A percentile compares a stretch with the other conserved stretches of the same genome.
Conservation (phyloP, 2,797 vertebrate genomes). For the Trachops cirrhosus region DNA sequence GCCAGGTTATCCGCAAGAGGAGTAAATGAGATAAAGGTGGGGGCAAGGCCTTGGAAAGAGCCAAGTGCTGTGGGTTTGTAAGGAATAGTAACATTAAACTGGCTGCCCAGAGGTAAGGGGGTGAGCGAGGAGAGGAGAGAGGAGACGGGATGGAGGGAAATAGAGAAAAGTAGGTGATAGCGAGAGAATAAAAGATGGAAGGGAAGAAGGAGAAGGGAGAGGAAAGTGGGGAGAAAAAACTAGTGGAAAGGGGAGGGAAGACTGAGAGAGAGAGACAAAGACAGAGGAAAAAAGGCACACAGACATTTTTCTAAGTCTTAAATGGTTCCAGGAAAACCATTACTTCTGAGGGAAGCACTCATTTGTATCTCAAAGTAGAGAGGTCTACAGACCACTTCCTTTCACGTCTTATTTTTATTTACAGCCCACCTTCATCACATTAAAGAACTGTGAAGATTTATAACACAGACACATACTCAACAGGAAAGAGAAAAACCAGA, state of each 20-base stretch:
- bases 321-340: neutral
- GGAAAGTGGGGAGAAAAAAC: neutral
- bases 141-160: too few species aligned
- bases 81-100: neutral
- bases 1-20: neutral
- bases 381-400: neutral
- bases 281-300: neutral
- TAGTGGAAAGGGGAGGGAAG: neutral
- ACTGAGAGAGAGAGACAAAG: neutral
- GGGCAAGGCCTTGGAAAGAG: neutral
- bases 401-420: neutral
- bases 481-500: neutral
- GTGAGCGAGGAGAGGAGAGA: neutral
- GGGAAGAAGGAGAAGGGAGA: neutral
- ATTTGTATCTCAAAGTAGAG: neutral
- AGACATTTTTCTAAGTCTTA: neutral
- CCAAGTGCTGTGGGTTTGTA: neutral
- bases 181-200: neutral
- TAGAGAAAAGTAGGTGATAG: neutral
- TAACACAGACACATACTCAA: neutral
- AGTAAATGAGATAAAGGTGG: neutral
- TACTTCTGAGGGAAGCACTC: neutral
- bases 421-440: neutral
- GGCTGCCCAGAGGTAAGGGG: neutral
- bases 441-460: neutral